A percentile compares a stretch with the other conserved stretches of the same genome.
phyloP scores from a whole-genome alignment of 2,113 vertebrate species.

The Himantopus leucocephalus region DNA sequence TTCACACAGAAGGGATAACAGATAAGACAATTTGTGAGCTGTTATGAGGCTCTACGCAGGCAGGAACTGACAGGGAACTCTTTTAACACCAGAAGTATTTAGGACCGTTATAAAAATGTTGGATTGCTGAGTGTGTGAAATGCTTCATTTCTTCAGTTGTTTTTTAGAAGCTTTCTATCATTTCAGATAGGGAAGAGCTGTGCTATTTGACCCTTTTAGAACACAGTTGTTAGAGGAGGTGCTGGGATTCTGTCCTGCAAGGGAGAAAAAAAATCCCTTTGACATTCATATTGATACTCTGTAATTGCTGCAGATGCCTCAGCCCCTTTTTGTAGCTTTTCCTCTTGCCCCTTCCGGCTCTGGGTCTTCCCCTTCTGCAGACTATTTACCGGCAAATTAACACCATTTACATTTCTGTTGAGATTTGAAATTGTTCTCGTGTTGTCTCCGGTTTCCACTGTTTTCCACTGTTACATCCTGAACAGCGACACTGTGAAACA shows the following conservation, averaged over 20 bases:
- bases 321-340: not conserved
- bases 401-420: not conserved
- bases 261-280: not conserved
- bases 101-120: slow-evolving; percentile 1
- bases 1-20: not conserved
- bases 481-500: not conserved
- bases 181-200: not conserved
- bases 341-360: not conserved
- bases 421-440: not conserved
- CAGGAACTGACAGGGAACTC: not conserved
- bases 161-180: not conserved
- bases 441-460: not conserved
- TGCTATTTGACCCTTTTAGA: not conserved
- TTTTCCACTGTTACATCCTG: not conserved
- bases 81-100: not conserved
- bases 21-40: slow-evolving; percentile 41
- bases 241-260: not conserved
- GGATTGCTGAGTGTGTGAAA: not conserved
- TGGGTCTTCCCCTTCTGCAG: not conserved
- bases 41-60: not conserved
- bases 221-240: not conserved
- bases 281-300: not conserved
- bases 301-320: not conserved
- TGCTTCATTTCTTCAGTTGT: not conserved
- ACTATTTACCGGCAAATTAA: not conserved